A percentile compares a stretch with the other conserved stretches of the same genome.
Conservation (phyloP, 2,888 invertebrate genomes). For the Lysandra bellargus region DNA sequence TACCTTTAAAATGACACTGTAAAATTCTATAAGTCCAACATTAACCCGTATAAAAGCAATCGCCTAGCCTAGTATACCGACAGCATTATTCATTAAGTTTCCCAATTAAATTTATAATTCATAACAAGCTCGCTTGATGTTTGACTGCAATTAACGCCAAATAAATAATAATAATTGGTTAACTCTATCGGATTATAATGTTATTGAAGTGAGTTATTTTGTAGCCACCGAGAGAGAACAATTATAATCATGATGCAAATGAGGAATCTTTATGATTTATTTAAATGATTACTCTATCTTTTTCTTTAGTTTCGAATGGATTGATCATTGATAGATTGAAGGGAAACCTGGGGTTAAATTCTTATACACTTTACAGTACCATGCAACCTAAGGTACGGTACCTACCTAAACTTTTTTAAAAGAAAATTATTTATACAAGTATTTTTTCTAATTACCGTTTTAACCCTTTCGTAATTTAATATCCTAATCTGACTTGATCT, state of each 20-base stretch:
- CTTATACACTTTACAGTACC: background rate
- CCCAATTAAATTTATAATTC: conserved; percentile 30
- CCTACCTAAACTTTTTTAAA: background rate
- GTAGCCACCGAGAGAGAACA: background rate
- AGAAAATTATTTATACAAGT: background rate
- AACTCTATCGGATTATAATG: conserved; percentile 26
- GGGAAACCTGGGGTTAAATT: background rate
- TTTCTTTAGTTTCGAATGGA: too few species aligned
- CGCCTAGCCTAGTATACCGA: background rate
- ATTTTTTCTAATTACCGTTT: background rate
- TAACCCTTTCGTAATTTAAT: conserved; percentile 6
- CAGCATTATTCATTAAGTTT: conserved; percentile 22
- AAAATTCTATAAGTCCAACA: background rate
- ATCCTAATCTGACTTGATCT: background rate
- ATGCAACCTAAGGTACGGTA: background rate
- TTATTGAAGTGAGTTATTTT: conserved; percentile 7
- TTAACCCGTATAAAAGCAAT: background rate
- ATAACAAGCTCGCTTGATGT: conserved; percentile 28
- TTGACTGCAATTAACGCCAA: conserved; percentile 31
- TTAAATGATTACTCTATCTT: too few species aligned
- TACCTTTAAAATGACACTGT: background rate
- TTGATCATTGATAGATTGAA: too few species aligned
- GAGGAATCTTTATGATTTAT: background rate
- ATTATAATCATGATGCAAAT: background rate
- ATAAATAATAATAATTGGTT: conserved; percentile 29